Evolutionary conservation across 92 coral and sea anemone genomes (phyloP).

Genomic region (Pocillopora grandis): DNA sequence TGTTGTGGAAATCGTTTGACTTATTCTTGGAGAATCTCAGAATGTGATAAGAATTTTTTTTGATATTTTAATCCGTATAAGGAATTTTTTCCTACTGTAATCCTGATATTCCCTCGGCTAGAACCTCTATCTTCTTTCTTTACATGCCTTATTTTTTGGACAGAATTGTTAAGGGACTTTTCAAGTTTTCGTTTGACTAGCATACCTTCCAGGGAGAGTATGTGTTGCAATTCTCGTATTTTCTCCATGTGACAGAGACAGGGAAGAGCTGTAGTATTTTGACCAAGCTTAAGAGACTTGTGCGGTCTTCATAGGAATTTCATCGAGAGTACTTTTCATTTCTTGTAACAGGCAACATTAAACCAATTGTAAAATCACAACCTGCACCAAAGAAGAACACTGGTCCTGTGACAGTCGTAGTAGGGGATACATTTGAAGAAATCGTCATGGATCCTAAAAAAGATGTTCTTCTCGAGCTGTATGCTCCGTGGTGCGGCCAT

Average conservation of each 20-base stretch:
- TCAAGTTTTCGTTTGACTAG: not conserved
- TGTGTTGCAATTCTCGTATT: not conserved
- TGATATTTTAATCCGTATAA: no score
- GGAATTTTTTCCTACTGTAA: no score
- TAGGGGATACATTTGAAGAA: slow-evolving; percentile 88
- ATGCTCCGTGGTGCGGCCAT: slow-evolving; percentile 98
- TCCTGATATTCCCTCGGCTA: no score
- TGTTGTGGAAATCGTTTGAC: no score
- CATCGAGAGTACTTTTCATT: not conserved
- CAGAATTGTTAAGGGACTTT: not conserved
- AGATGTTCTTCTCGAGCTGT: slow-evolving; percentile 93
- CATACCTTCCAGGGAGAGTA: not conserved
- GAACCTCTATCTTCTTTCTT: no score
- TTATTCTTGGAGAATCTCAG: no score
- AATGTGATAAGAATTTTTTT: no score
- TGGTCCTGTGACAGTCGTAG: slow-evolving; percentile 91
- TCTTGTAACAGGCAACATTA: slow-evolving; percentile 63
- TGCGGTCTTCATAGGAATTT: not conserved
- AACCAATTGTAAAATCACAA: slow-evolving; percentile 89
- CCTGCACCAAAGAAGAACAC: slow-evolving; percentile 85
- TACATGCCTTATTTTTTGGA: not conserved
- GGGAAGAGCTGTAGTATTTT: not conserved
- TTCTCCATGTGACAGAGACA: not conserved
- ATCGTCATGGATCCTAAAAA: slow-evolving; percentile 83
- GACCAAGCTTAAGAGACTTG: no score